Base-by-base conservation (phyloP, 1,140 invertebrate species). In the Aporrectodea caliginosa region DNA sequence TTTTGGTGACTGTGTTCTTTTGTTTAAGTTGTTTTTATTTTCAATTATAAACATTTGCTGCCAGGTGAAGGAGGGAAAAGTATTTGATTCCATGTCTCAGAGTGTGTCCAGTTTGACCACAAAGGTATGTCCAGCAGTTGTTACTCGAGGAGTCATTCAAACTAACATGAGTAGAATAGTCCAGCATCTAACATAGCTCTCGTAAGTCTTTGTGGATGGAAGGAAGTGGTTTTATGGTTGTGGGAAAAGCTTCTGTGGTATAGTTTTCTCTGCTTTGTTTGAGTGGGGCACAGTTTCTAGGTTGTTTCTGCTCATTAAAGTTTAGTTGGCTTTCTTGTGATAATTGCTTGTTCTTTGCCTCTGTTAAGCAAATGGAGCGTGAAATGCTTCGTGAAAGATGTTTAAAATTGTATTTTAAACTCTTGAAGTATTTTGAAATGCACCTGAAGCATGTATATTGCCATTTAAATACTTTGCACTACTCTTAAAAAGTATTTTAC, bases 11-110 rank as follows among this genome's bases (percentile, higher is more conserved):
- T 31, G 73, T 30, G 16, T 30, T 74, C 6, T 1, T 14, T 58
- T 58, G 33, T 33, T 35, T 0, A 27, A 33, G 0, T 14, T 75
- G 73, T 58, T 58, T 6, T 22, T 35, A 31, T 75, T 33, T 33
- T 75, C 34, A 35, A 27, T 75, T 33, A 35, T n/a, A 75, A 27
- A 75, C 6, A 22, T 27, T n/a, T 33, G 22, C 43, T 27, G 29
- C 16, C 43, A 75, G 73, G 73, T 75, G 31, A 75, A 75, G 43
- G 73, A 75, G 34, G 73, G 73, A 16, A 75, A 75, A 27, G 34
- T 75, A 27, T 75, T 75, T 32, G 73, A 75, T n/a, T 35, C 33
- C 34, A 35, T 75, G 16, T 35, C 73, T 16, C n/a, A 33, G 43
- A 35, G 73, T 33, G 31, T 75, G 30, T 35, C 73, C 12, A 33